Conservation (phyloP, 2,888 invertebrate genomes). For the Megamerina dolium region DNA sequence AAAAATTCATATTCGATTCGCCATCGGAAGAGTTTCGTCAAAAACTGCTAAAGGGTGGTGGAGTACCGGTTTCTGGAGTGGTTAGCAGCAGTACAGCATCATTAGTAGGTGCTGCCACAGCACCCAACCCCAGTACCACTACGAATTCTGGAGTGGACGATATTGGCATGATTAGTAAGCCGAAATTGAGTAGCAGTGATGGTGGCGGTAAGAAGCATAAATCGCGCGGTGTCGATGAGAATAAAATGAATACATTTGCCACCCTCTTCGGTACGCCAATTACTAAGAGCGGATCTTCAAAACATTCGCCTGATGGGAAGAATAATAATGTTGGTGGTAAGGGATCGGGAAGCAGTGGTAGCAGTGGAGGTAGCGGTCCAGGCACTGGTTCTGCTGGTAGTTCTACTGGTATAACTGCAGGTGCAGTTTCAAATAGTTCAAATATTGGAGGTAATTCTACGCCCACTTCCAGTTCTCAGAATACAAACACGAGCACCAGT, state of each 20-base stretch:
- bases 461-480: slow-evolving; percentile 1
- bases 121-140: slow-evolving; percentile 4
- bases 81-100: slow-evolving; percentile 19
- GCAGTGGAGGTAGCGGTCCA: slow-evolving; percentile 15
- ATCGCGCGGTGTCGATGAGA: slow-evolving; percentile 53
- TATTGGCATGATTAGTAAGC: slow-evolving; percentile 59
- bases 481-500: slow-evolving; percentile 13
- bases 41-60: slow-evolving; percentile 84
- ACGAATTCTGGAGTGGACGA: slow-evolving; percentile 18
- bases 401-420: slow-evolving; percentile 7
- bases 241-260: slow-evolving; percentile 63
- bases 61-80: slow-evolving; percentile 50
- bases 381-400: slow-evolving; percentile 7
- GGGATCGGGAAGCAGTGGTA: slow-evolving; percentile 12
- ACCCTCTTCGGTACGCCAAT: slow-evolving; percentile 80
- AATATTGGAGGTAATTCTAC: slow-evolving; percentile 20
- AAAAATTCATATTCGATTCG: slow-evolving; percentile 77
- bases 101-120: slow-evolving; percentile 19
- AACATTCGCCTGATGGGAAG: slow-evolving; percentile 43
- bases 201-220: slow-evolving; percentile 55
- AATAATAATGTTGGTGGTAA: slow-evolving; percentile 12
- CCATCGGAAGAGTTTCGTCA: slow-evolving; percentile 85
- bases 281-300: slow-evolving; percentile 58
- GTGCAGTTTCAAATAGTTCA: slow-evolving; percentile 36
- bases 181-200: slow-evolving; percentile 53